Percentiles rank a stretch among this genome's conserved stretches.
These are phyloP conservation scores for Drosophila nr. medialis DNA, from an alignment of 2,888 invertebrate species.

Conservation along the genomic window DNA sequence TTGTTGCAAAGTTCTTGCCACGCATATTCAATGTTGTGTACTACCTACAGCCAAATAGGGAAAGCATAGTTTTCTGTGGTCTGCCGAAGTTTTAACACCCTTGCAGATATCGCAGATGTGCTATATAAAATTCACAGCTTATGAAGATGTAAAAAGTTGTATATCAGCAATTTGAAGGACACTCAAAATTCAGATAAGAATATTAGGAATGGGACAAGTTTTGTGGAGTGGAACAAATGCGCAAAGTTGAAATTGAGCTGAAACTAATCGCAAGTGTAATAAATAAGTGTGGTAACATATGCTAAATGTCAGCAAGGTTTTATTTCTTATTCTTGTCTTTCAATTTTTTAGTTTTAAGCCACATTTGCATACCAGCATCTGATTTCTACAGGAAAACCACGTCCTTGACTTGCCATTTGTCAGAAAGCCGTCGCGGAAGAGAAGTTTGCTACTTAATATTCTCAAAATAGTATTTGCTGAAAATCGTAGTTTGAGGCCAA, in stretches of 20 bases:
- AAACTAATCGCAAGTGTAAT: slow-evolving; percentile 38
- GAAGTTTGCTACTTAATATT: slow-evolving; percentile 2
- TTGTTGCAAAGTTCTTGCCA: slow-evolving; percentile 35
- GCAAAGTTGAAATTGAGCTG: slow-evolving; percentile 36
- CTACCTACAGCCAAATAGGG: slow-evolving; percentile 28
- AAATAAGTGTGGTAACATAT: slow-evolving; percentile 46
- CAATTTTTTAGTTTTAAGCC: slow-evolving; percentile 20
- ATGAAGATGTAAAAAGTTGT: slow-evolving; percentile 9
- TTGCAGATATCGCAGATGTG: background rate
- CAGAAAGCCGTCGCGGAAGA: background rate
- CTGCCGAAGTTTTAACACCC: background rate
- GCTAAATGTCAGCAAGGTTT: slow-evolving; percentile 32
- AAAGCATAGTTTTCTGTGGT: background rate
- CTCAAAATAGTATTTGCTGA: slow-evolving; percentile 2
- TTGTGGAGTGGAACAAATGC: slow-evolving; percentile 45
- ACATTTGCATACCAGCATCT: background rate
- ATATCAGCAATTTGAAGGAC: slow-evolving; percentile 19
- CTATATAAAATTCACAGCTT: background rate
- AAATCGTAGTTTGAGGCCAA: background rate
- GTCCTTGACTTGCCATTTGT: too few species aligned
- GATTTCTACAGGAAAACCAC: fast-evolving
- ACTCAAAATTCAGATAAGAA: slow-evolving; percentile 6
- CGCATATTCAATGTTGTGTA: slow-evolving; percentile 21
- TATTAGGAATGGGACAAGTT: slow-evolving; percentile 25
- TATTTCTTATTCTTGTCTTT: slow-evolving; percentile 1